A percentile compares a stretch with the other conserved stretches of the same genome.
phyloP scores from a whole-genome alignment of 2,888 invertebrate species.

The Temnothorax unifasciatus region DNA sequence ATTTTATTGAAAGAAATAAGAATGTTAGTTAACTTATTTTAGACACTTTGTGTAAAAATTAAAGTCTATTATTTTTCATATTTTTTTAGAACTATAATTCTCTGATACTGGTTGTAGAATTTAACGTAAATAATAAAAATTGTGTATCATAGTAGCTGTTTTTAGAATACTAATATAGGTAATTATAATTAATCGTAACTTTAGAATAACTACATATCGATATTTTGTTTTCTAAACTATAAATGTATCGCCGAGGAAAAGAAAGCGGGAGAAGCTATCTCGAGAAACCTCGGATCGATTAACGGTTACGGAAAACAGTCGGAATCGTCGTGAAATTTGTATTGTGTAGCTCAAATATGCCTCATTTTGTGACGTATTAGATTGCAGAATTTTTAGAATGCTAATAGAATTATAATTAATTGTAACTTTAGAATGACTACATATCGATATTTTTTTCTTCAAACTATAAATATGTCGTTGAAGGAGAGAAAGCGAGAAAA shows the following conservation, averaged over 20 bases:
- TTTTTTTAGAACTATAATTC: background rate
- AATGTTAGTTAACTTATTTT: background rate
- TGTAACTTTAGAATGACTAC: background rate
- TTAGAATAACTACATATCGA: background rate
- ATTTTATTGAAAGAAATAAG: background rate
- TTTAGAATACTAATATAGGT: background rate
- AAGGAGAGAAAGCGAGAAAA: background rate
- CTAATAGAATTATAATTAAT: background rate
- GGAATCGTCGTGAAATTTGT: background rate
- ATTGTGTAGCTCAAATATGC: background rate
- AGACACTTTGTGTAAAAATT: background rate
- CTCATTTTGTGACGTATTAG: background rate
- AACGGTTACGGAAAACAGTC: background rate
- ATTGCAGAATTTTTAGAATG: background rate
- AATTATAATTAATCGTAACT: background rate
- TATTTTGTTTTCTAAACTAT: background rate
- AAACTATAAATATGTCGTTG: background rate
- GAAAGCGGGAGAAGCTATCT: background rate
- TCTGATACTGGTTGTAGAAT: background rate
- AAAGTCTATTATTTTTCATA: slow-evolving; percentile 2
- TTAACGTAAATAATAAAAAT: background rate
- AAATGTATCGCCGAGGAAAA: background rate
- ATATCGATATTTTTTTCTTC: background rate
- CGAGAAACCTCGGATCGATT: background rate
- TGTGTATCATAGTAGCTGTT: background rate